These are phyloP conservation scores for Erannis defoliaria DNA, from an alignment of 2,888 invertebrate genomes.

Conservation along the genomic window DNA sequence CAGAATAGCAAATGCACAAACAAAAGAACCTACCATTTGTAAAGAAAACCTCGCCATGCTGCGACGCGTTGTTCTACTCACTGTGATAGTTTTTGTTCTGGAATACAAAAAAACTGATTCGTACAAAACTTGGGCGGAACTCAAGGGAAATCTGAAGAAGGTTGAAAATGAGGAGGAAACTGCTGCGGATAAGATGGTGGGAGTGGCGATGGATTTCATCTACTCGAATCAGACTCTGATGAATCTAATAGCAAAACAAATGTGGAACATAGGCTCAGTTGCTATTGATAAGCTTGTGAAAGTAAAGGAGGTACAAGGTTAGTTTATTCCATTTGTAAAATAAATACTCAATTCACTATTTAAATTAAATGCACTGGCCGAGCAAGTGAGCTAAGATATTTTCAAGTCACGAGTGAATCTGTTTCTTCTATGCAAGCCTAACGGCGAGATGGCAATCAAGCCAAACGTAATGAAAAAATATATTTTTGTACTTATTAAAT, in stretches of 20 bases:
- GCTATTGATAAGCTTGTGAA: slow-evolving; percentile 72
- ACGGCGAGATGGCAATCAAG: too few relatives aligned
- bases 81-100: slow-evolving; percentile 48
- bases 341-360: too few relatives aligned
- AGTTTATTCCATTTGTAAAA: slow-evolving; percentile 17
- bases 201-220: slow-evolving; percentile 75
- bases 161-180: slow-evolving; percentile 57
- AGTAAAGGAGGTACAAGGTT: slow-evolving; percentile 56
- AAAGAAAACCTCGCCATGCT: slow-evolving; percentile 51
- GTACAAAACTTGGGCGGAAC: slow-evolving; percentile 62
- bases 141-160: slow-evolving; percentile 57
- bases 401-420: too few relatives aligned
- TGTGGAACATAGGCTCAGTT: slow-evolving; percentile 74
- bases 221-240: slow-evolving; percentile 75
- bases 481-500: too few relatives aligned
- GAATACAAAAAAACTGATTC: slow-evolving; percentile 51
- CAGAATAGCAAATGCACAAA: not conserved
- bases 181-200: slow-evolving; percentile 64
- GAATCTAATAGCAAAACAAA: slow-evolving; percentile 71
- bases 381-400: too few relatives aligned
- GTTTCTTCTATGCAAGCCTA: too few relatives aligned
- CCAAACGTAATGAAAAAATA: too few relatives aligned
- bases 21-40: slow-evolving; percentile 22
- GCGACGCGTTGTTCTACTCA: slow-evolving; percentile 44
- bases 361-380: too few relatives aligned